Percentiles rank a stretch among this genome's conserved stretches.
These are phyloP conservation scores for Hetaerina americana DNA, from an alignment of 1,140 invertebrate species.

Conservation along the genomic window DNA sequence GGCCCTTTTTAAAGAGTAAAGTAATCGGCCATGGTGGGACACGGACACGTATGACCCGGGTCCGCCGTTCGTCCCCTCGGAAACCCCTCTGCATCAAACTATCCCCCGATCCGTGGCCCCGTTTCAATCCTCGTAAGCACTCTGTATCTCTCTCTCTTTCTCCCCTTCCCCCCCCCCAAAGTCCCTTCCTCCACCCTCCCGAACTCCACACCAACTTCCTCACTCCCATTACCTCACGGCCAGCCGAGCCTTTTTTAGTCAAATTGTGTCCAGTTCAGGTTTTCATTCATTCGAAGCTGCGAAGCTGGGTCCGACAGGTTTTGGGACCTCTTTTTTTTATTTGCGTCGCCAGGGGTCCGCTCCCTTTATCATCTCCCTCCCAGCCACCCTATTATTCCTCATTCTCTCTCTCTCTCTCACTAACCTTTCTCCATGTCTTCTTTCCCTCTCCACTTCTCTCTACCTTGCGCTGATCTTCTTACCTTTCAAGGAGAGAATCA, in stretches of 20 bases:
- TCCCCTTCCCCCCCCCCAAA: background rate
- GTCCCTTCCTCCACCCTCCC: background rate
- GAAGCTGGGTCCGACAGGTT: background rate
- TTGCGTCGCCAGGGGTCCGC: background rate
- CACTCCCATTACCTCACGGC: background rate
- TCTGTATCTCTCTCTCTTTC: background rate
- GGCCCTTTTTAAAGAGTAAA: too few relatives aligned
- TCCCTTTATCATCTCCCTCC: background rate
- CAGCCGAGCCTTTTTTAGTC: background rate
- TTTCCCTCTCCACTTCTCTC: background rate
- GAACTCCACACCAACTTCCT: background rate
- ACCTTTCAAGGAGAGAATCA: too few relatives aligned
- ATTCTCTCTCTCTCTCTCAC: background rate
- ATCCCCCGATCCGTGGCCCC: too few relatives aligned
- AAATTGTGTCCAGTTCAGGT: background rate
- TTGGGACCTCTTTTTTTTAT: background rate
- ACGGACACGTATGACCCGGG: too few relatives aligned
- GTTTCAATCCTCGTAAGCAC: too few relatives aligned
- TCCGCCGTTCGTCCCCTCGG: too few relatives aligned
- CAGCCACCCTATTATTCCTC: too few relatives aligned
- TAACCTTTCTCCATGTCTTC: too few relatives aligned
- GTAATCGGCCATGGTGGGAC: too few relatives aligned
- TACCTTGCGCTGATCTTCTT: background rate
- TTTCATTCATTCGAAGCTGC: background rate
- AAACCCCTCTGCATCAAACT: too few relatives aligned